These are phyloP conservation scores for Prolemur simus DNA, from an alignment of 2,113 vertebrate genomes.

Conservation along the genomic window DNA sequence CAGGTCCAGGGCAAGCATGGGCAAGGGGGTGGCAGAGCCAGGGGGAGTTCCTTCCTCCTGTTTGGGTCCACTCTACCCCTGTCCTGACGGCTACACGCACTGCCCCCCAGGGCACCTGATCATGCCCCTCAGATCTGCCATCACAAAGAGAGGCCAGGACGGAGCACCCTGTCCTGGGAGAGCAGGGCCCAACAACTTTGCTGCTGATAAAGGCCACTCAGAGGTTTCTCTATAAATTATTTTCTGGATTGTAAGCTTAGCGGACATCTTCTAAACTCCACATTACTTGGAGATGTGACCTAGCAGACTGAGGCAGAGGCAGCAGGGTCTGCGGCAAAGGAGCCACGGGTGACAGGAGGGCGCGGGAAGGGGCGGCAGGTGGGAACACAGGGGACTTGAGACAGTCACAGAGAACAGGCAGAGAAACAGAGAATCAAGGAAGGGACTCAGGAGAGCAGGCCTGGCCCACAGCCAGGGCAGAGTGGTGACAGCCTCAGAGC, in stretches of 20 bases:
- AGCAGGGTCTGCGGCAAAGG: neutral
- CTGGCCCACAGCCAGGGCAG: neutral
- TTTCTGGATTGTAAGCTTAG: neutral
- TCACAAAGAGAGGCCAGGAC: neutral
- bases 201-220: neutral
- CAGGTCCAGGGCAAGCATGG: neutral
- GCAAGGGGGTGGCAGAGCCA: neutral
- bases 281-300: neutral
- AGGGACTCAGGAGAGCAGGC: neutral
- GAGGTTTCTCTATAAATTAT: neutral
- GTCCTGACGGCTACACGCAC: neutral
- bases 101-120: accelerated
- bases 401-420: neutral
- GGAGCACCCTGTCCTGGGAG: neutral
- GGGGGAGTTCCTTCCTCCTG: neutral
- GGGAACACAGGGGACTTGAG: too few relatives aligned
- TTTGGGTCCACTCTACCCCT: neutral
- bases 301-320: neutral
- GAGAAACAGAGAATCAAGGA: neutral
- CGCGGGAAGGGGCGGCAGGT: neutral
- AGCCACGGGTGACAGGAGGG: neutral
- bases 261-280: neutral
- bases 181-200: neutral
- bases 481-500: neutral
- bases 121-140: too few relatives aligned